Conservation (phyloP, 2,888 invertebrate genomes). For the Meiosimyza platycephala region DNA sequence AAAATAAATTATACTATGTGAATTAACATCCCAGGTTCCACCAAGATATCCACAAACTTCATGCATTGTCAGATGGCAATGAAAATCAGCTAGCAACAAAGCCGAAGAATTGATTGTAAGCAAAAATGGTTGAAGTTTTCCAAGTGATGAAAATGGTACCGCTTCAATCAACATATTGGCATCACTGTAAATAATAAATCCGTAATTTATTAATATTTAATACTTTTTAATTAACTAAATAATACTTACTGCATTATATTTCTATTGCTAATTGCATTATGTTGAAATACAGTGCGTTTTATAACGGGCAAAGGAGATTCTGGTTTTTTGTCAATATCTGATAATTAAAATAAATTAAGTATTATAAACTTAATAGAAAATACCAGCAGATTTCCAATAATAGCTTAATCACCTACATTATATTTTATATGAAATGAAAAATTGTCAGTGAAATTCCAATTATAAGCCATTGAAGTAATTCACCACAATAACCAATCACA, state of each 20-base stretch:
- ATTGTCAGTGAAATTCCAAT: no score
- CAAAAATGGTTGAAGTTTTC: slow-evolving; percentile 92
- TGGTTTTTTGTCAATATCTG: slow-evolving; percentile 73
- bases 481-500: slow-evolving; percentile 11
- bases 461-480: not conserved
- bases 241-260: slow-evolving; percentile 80
- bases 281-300: slow-evolving; percentile 78
- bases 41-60: slow-evolving; percentile 97
- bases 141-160: slow-evolving; percentile 85
- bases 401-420: no score
- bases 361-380: no score
- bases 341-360: not conserved
- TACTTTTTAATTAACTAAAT: not conserved
- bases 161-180: slow-evolving; percentile 90
- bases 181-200: slow-evolving; percentile 73
- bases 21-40: slow-evolving; percentile 94
- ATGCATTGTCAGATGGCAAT: slow-evolving; percentile 91
- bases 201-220: not conserved
- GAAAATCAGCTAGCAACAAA: slow-evolving; percentile 89
- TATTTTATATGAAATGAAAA: no score
- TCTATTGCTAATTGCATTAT: slow-evolving; percentile 80
- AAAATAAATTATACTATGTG: slow-evolving; percentile 80
- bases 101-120: slow-evolving; percentile 89
- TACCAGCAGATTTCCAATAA: no score
- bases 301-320: slow-evolving; percentile 72